Conservation (phyloP, 2,888 invertebrate species). For the Endotricha flammealis region DNA sequence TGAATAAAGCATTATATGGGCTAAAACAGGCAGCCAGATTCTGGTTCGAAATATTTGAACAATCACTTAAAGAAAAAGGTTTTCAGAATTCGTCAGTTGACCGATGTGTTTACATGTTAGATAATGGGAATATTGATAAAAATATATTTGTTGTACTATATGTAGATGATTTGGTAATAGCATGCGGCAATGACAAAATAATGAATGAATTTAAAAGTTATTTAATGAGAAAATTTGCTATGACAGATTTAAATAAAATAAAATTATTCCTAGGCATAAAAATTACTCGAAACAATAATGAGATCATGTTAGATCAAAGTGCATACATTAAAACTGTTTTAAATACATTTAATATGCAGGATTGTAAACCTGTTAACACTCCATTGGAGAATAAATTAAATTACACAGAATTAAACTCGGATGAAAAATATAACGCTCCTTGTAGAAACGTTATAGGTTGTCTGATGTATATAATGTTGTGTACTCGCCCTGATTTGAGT, state of each 20-base stretch:
- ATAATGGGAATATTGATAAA: constrained; percentile 15
- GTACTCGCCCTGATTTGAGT: constrained; percentile 25
- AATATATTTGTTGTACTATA: constrained; percentile 20
- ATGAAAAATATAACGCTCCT: constrained; percentile 16
- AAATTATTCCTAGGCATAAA: too few species aligned
- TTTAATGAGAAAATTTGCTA: too few species aligned
- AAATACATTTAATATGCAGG: constrained; percentile 22
- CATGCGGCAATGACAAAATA: neutral
- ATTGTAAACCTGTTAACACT: constrained; percentile 19
- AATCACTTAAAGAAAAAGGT: constrained; percentile 16
- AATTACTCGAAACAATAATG: neutral
- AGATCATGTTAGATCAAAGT: neutral
- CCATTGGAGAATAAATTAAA: constrained; percentile 16
- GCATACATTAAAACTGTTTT: constrained; percentile 20
- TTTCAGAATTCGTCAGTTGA: constrained; percentile 21
- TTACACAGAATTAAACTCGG: constrained; percentile 18
- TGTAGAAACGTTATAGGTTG: too few species aligned
- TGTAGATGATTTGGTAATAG: constrained; percentile 19
- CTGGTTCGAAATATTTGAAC: constrained; percentile 19
- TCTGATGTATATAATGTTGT: constrained; percentile 18
- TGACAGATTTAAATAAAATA: neutral
- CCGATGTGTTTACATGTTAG: constrained; percentile 18
- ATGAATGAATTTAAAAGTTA: neutral
- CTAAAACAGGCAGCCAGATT: constrained; percentile 18
- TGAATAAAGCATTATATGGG: constrained; percentile 21